Evolutionary conservation across 2,797 vertebrate species (phyloP).

Genomic region (Scarus forsteni): DNA sequence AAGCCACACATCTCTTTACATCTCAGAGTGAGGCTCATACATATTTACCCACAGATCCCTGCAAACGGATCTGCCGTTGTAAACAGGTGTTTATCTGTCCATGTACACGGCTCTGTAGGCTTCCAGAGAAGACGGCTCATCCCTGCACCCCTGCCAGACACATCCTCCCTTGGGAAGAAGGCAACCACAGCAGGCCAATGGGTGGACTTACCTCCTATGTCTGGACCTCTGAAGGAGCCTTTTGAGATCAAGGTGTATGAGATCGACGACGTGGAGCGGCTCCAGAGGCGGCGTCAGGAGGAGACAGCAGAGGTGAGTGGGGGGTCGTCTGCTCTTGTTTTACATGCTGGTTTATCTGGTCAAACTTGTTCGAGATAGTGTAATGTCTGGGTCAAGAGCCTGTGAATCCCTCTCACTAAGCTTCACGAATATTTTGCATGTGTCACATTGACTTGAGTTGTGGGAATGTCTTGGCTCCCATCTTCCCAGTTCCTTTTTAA

Average conservation of each 20-base stretch:
- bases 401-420: slow-evolving; percentile 58
- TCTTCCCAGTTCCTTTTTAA: slow-evolving; percentile 78
- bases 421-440: slow-evolving; percentile 59
- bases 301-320: slow-evolving; percentile 83
- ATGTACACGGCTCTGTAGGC: slow-evolving; percentile 70
- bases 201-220: slow-evolving; percentile 96
- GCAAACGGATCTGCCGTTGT: slow-evolving; percentile 41
- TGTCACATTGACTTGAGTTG: slow-evolving; percentile 47
- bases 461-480: slow-evolving; percentile 72
- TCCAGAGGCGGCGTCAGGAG: slow-evolving; percentile 92
- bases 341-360: slow-evolving; percentile 34
- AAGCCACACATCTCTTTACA: slow-evolving; percentile 60
- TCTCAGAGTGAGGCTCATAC: slow-evolving; percentile 57
- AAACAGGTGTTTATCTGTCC: slow-evolving; percentile 45
- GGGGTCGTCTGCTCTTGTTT: slow-evolving; percentile 38
- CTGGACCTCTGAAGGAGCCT: slow-evolving; percentile 93
- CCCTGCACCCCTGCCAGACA: slow-evolving; percentile 93
- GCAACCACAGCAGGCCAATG: slow-evolving; percentile 91
- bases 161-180: slow-evolving; percentile 92
- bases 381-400: slow-evolving; percentile 50
- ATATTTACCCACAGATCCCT: slow-evolving; percentile 63
- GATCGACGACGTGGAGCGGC: slow-evolving; percentile 96
- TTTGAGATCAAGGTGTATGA: slow-evolving; percentile 99
- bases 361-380: slow-evolving; percentile 50
- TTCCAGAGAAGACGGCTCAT: slow-evolving; percentile 95